Evolutionary conservation across 1,140 invertebrate genomes (phyloP).

Genomic region (Drosophila nigrodunni): DNA sequence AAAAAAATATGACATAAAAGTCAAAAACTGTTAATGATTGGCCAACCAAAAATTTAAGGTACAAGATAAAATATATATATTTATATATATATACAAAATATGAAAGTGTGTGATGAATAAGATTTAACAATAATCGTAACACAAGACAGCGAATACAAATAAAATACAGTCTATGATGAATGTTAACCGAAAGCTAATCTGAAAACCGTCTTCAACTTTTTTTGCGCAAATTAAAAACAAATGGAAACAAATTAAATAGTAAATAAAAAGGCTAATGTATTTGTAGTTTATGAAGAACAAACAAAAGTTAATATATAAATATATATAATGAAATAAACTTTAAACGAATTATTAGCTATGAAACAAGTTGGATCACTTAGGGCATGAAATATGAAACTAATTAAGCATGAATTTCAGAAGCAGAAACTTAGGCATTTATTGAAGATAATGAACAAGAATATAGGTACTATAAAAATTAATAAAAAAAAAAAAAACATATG

Average conservation of each 20-base stretch:
- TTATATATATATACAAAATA: slow-evolving; percentile 63
- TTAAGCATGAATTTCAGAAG: slow-evolving; percentile 62
- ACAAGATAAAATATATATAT: slow-evolving; percentile 62
- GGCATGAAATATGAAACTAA: slow-evolving; percentile 43
- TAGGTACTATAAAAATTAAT: slow-evolving; percentile 30
- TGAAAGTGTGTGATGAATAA: slow-evolving; percentile 54
- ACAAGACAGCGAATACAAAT: slow-evolving; percentile 78
- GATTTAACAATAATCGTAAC: slow-evolving; percentile 77
- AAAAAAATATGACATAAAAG: slow-evolving; percentile 33
- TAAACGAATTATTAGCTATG: slow-evolving; percentile 67
- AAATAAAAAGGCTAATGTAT: slow-evolving; percentile 35
- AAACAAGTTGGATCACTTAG: slow-evolving; percentile 54
- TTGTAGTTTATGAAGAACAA: slow-evolving; percentile 45
- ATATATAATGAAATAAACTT: slow-evolving; percentile 49
- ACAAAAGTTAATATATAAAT: slow-evolving; percentile 51
- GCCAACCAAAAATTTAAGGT: slow-evolving; percentile 48
- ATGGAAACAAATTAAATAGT: slow-evolving; percentile 23
- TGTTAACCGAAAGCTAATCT: slow-evolving; percentile 46
- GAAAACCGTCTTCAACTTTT: slow-evolving; percentile 68
- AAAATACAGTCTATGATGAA: slow-evolving; percentile 57
- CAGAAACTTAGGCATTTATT: slow-evolving; percentile 76
- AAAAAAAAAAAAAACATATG: slow-evolving; percentile 39
- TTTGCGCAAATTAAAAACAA: slow-evolving; percentile 33
- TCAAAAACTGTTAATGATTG: slow-evolving; percentile 35
- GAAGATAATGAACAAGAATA: slow-evolving; percentile 43